Percentiles rank a stretch among this genome's conserved stretches.
phyloP scores from a whole-genome alignment of 2,888 invertebrate genomes.

The Calameuta pallipes region DNA sequence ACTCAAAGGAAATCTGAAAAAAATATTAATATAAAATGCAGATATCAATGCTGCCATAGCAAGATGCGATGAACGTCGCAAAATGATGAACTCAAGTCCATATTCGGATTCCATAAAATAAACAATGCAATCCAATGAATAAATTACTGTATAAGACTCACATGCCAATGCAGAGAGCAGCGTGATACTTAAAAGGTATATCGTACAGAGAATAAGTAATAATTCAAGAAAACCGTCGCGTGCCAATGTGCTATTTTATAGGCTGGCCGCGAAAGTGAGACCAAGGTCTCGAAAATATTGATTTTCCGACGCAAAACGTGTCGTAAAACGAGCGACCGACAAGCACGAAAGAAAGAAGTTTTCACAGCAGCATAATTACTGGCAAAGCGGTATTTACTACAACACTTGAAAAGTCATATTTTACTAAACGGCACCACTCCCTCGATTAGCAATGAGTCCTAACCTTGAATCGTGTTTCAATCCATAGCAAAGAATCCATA shows the following conservation, averaged over 20 bases:
- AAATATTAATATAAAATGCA: background rate
- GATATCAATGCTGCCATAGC: background rate
- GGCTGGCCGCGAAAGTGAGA: conserved; percentile 16
- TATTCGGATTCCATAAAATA: background rate
- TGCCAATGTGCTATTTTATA: conserved; percentile 1
- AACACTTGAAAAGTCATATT: background rate
- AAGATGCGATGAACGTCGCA: background rate
- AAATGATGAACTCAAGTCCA: background rate
- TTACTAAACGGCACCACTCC: background rate
- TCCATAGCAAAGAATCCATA: background rate
- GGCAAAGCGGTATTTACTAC: background rate
- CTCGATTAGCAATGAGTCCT: background rate
- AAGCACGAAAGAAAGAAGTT: background rate
- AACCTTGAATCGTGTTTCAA: background rate
- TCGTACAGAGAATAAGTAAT: background rate
- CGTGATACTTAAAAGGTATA: background rate
- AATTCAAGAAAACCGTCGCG: background rate
- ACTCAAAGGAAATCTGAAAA: background rate
- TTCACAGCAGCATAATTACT: background rate
- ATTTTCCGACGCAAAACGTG: conserved; percentile 39
- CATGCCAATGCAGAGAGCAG: background rate
- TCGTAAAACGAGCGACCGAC: background rate
- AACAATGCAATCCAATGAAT: background rate
- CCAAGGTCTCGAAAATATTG: conserved; percentile 41
- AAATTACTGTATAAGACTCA: background rate